Percentiles rank a stretch among this genome's conserved stretches.
Evolutionary conservation across 2,113 vertebrate genomes (phyloP).

Genomic region (Siphamia tubifer): DNA sequence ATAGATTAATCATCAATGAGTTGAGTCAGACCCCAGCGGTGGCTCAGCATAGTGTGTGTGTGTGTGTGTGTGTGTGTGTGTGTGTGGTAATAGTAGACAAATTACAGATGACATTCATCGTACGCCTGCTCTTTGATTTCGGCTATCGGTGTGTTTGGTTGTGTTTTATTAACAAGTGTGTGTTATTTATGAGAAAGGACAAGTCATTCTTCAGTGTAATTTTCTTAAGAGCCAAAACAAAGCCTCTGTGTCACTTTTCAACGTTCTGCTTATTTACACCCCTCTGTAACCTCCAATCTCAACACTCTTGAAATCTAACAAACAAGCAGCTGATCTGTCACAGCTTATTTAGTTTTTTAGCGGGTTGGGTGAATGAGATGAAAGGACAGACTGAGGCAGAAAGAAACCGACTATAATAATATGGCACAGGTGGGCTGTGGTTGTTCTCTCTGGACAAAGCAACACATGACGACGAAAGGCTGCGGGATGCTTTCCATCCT

Average conservation of each 20-base stretch:
- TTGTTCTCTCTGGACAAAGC: constrained; percentile 20
- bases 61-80: neutral
- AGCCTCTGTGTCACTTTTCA: neutral
- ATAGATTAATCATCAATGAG: constrained; percentile 27
- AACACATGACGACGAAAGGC: constrained; percentile 28
- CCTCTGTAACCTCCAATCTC: neutral
- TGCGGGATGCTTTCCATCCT: constrained; percentile 1
- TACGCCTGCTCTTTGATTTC: neutral
- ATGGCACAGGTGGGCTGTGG: constrained; percentile 9
- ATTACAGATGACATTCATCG: constrained; percentile 6
- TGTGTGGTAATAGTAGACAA: neutral
- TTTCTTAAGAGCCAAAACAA: neutral
- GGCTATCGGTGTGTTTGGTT: too few relatives aligned
- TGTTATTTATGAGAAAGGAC: neutral
- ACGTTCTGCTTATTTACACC: neutral
- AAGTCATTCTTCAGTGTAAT: neutral
- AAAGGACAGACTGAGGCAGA: constrained; percentile 21
- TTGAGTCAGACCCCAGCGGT: neutral
- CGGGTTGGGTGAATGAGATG: constrained; percentile 3
- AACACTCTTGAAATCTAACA: constrained; percentile 1
- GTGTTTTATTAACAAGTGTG: constrained; percentile 1
- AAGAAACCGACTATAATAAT: constrained; percentile 5
- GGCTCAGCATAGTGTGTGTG: neutral
- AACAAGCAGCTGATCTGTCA: neutral
- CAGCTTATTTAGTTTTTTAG: constrained; percentile 1